These are phyloP conservation scores for Ditula angustiorana DNA, from an alignment of 2,888 invertebrate species.

Conservation along the genomic window DNA sequence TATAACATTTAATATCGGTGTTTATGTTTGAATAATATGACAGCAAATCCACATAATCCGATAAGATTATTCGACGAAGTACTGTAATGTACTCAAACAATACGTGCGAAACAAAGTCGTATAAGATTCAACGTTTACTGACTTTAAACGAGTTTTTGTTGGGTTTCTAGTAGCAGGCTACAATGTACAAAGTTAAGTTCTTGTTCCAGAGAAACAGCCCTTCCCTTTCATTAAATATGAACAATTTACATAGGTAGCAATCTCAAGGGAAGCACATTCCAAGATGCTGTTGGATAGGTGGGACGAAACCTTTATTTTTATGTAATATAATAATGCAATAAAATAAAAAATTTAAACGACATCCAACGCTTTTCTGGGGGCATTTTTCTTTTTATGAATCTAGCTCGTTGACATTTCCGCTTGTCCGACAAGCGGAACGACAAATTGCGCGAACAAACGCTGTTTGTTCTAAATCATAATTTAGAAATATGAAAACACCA, in stretches of 20 bases:
- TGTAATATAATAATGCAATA: neutral
- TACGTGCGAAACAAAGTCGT: slow-evolving; percentile 1
- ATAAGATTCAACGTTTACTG: slow-evolving; percentile 13
- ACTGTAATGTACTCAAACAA: neutral
- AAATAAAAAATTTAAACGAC: too few species aligned
- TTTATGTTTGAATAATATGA: neutral
- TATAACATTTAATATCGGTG: neutral
- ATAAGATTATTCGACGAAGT: slow-evolving; percentile 2
- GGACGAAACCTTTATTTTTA: slow-evolving; percentile 4
- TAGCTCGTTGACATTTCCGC: too few species aligned
- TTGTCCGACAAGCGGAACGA: too few species aligned
- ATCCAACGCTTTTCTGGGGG: too few species aligned
- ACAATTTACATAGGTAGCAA: slow-evolving; percentile 52
- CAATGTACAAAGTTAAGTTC: slow-evolving; percentile 33
- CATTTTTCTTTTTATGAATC: too few species aligned
- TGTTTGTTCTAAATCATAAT: too few species aligned
- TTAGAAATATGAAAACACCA: too few species aligned
- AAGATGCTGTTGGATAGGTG: slow-evolving; percentile 18
- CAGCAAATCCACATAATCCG: neutral
- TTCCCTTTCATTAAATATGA: slow-evolving; percentile 62
- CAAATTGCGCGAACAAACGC: too few species aligned
- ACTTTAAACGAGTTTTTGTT: slow-evolving; percentile 23
- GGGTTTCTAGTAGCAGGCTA: slow-evolving; percentile 13
- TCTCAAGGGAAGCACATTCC: slow-evolving; percentile 33
- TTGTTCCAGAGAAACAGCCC: slow-evolving; percentile 47